These are phyloP conservation scores for Ornithorhynchus anatinus DNA, from an alignment of 2,113 vertebrate genomes.

Conservation along the genomic window DNA sequence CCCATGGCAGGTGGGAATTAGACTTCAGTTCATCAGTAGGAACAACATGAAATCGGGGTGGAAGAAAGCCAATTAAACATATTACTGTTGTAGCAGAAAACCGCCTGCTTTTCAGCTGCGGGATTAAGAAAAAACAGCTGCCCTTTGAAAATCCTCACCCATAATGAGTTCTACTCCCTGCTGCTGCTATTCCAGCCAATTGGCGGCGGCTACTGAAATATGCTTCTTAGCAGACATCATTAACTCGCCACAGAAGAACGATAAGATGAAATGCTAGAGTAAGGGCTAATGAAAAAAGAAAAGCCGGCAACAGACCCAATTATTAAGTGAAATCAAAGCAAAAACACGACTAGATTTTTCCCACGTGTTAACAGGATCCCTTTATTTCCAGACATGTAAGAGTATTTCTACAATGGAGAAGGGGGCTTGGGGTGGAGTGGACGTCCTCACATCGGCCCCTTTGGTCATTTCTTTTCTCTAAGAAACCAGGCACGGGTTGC, in stretches of 20 bases:
- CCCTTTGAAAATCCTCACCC: constrained; percentile 19
- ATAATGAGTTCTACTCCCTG: constrained; percentile 27
- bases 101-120: constrained; percentile 1
- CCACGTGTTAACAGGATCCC: not conserved
- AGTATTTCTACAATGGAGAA: not conserved
- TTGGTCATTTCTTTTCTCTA: constrained; percentile 39
- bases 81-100: not conserved
- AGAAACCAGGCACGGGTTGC: constrained; percentile 20
- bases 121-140: constrained; percentile 36
- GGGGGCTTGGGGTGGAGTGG: too few species aligned
- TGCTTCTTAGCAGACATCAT: constrained; percentile 36
- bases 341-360: constrained; percentile 20
- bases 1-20: not conserved
- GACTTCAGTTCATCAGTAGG: not conserved
- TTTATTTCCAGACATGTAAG: constrained; percentile 10
- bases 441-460: too few species aligned
- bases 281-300: constrained; percentile 25
- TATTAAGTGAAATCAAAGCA: constrained; percentile 1
- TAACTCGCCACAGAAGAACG: constrained; percentile 28
- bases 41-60: not conserved
- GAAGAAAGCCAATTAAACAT: constrained; percentile 21
- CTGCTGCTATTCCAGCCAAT: constrained; percentile 28
- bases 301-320: constrained; percentile 13
- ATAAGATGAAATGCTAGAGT: constrained; percentile 12
- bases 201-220: constrained; percentile 9